Base-by-base conservation (phyloP, 2,113 vertebrate genomes). In the Otus sunia region DNA sequence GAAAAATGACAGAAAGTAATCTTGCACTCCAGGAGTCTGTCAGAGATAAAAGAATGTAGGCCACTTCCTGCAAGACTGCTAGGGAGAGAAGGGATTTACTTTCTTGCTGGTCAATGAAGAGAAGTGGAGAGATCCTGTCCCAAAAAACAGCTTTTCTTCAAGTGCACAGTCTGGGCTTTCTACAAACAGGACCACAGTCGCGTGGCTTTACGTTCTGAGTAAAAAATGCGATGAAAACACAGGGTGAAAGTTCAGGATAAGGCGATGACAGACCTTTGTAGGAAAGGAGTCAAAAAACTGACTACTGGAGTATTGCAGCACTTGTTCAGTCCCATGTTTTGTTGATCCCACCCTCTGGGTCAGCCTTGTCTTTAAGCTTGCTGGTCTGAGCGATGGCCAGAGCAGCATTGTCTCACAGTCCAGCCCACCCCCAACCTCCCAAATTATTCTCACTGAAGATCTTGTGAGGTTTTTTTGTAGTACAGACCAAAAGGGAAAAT, bases 41-140 rank as follows among this genome's bases (percentile, higher is more conserved):
- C 72, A 45, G 71, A 68, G 84, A 91, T 77, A 2, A 91, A 95
- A 55, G 64, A 63, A 94, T 95, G 84, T 78, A 85, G 93, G 94
- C 94, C 89, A 58, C 2, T 79, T 63, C 78, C 49, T 96, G 69
- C 85, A 39, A 25, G 66, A 13, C 52, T 69, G 72, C 77, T 32
- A 10, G 39, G 52, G 84, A 84, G 64, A 60, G 64, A 52, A 78
- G 43, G 60, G 64, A 77, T 89, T 96, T 73, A 22, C 72, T 67
- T 81, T 53, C 76, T 71, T 50, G n/a, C 50, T 20, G 56, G 53
- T 62, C 75, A 45, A 25, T 83, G 67, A 25, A 49, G 45, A 94
- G 88, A 53, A 72, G 59, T 12, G 76, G 75, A 76, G 63, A 62
- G 81, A 86, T 66, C 71, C 75, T 4, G 18, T 34, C 55, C 88